A percentile compares a stretch with the other conserved stretches of the same genome.
Conservation (phyloP, 2,888 invertebrate genomes). For the Ditula angustiorana region DNA sequence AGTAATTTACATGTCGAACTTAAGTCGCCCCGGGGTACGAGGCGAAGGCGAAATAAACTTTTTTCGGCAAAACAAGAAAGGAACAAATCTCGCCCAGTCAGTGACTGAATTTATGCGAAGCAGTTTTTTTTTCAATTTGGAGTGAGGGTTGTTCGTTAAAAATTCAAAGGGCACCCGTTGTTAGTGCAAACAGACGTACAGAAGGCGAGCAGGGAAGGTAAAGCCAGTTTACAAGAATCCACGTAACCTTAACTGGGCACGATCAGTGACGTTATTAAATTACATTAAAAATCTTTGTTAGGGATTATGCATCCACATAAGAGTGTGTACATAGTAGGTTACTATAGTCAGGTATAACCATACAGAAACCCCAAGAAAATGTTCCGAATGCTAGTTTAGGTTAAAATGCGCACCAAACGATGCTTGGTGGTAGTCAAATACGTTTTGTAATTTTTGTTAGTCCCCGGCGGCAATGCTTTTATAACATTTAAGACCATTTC, state of each 20-base stretch:
- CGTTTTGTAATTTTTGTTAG: no score
- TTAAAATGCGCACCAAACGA: no score
- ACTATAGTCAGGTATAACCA: no score
- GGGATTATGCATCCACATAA: no score
- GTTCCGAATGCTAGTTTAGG: no score
- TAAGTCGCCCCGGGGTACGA: slow-evolving; percentile 48
- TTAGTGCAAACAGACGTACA: slow-evolving; percentile 2
- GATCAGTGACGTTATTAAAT: background rate
- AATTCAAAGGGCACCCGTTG: slow-evolving; percentile 61
- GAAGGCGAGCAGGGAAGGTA: background rate
- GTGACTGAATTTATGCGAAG: slow-evolving; percentile 62
- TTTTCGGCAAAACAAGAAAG: slow-evolving; percentile 48
- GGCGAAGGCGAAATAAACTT: slow-evolving; percentile 48
- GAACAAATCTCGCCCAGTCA: slow-evolving; percentile 56
- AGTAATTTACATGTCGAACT: slow-evolving; percentile 60
- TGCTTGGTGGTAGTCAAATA: no score
- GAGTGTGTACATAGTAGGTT: no score
- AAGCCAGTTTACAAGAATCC: no score
- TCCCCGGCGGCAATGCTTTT: no score
- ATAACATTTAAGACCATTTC: no score
- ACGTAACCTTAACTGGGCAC: background rate
- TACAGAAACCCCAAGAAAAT: no score
- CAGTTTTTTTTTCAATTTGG: slow-evolving; percentile 74
- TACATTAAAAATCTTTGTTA: background rate
- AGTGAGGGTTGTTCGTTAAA: slow-evolving; percentile 65